Conservation (phyloP, 2,888 invertebrate genomes). For the Chalcis sispes region DNA sequence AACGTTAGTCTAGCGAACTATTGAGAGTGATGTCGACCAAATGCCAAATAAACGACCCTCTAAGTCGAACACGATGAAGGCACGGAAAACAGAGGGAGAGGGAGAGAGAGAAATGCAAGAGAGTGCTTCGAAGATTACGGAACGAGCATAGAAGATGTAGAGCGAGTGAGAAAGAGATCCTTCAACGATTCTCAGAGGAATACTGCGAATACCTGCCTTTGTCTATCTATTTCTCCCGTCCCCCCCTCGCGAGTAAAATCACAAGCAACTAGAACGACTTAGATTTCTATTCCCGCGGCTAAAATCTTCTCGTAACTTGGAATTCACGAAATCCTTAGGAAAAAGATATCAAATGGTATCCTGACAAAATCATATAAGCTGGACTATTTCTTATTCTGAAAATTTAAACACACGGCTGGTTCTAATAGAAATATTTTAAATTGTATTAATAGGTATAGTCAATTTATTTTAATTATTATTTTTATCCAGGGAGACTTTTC, state of each 20-base stretch:
- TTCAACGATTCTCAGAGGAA: conserved; percentile 43
- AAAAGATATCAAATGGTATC: conserved; percentile 38
- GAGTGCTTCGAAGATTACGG: conserved; percentile 40
- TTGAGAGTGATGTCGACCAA: conserved; percentile 33
- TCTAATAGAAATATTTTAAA: background rate
- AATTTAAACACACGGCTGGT: conserved; percentile 6
- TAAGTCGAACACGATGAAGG: conserved; percentile 11
- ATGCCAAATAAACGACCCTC: conserved; percentile 37
- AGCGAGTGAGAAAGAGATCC: conserved; percentile 32
- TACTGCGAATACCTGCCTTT: conserved; percentile 40
- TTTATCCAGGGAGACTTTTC: background rate
- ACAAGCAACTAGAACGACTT: conserved; percentile 42
- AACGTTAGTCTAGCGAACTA: conserved; percentile 1
- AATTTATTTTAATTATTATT: background rate
- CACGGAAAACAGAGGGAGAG: conserved; percentile 4
- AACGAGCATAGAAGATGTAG: too few species aligned
- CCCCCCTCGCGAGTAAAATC: conserved; percentile 2
- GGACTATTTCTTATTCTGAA: conserved; percentile 10
- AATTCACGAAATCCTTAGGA: conserved; percentile 15
- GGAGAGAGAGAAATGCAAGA: background rate
- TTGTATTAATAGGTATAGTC: background rate
- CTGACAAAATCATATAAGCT: conserved; percentile 13
- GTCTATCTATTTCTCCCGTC: too few species aligned
- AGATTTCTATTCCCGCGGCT: conserved; percentile 26
- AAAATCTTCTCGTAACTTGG: conserved; percentile 40